Evolutionary conservation across 1,140 invertebrate genomes (phyloP).

Genomic region (Wasmannia auropunctata): DNA sequence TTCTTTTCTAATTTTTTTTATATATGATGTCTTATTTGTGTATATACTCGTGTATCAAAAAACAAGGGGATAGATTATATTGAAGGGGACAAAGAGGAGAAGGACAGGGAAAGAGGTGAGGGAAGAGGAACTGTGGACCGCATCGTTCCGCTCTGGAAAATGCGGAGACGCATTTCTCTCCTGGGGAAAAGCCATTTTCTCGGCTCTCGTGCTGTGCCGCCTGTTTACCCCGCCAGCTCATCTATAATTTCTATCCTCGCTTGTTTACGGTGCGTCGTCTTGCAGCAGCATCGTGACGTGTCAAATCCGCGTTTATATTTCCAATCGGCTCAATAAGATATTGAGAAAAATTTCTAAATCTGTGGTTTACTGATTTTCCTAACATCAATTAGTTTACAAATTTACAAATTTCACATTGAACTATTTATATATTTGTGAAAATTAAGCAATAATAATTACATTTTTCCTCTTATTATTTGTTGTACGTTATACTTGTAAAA

Average conservation of each 20-base stretch:
- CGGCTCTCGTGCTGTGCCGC: constrained; percentile 53
- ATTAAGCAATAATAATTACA: background rate
- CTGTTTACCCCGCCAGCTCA: constrained; percentile 60
- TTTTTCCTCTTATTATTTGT: background rate
- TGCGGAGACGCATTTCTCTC: constrained; percentile 62
- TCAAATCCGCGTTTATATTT: constrained; percentile 41
- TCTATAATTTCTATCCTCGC: constrained; percentile 66
- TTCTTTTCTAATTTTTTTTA: background rate
- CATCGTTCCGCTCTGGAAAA: constrained; percentile 61
- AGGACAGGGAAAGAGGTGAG: constrained; percentile 15
- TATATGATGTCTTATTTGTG: background rate
- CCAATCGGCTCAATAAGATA: constrained; percentile 8
- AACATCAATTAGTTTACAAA: background rate
- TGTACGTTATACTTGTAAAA: too few relatives aligned
- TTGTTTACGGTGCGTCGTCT: constrained; percentile 54
- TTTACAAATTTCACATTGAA: background rate
- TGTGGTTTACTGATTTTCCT: background rate
- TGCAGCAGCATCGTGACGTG: background rate
- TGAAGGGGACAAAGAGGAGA: background rate
- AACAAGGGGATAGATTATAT: constrained; percentile 1
- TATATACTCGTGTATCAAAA: background rate
- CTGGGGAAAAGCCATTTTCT: constrained; percentile 64
- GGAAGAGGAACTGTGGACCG: constrained; percentile 27
- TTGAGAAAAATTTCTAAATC: background rate
- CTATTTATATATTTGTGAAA: background rate